Conservation (phyloP, 2,888 invertebrate genomes). For the Caenorhabditis doughertyi region DNA sequence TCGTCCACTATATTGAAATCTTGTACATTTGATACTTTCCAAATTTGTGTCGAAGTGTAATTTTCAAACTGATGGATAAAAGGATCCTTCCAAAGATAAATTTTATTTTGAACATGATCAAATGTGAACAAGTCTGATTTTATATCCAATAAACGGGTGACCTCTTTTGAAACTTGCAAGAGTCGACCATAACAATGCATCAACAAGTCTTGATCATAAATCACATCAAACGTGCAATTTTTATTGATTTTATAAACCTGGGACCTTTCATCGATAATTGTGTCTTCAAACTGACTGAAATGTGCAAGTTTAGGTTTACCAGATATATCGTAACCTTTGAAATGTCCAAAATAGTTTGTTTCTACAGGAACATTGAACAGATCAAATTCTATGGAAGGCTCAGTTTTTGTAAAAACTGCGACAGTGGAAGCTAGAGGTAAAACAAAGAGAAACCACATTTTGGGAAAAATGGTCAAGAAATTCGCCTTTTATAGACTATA, state of each 20-base stretch:
- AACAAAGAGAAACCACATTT: neutral
- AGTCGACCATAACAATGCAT: slow-evolving; percentile 6
- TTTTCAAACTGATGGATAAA: slow-evolving; percentile 1
- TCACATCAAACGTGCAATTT: slow-evolving; percentile 3
- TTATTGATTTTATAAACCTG: slow-evolving; percentile 5
- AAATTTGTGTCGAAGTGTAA: neutral
- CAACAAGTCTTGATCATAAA: neutral
- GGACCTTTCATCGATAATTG: slow-evolving; percentile 1
- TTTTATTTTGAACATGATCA: slow-evolving; percentile 4
- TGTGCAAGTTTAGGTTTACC: neutral
- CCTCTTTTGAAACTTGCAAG: neutral
- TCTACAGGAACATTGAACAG: slow-evolving; percentile 2
- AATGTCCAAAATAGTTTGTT: slow-evolving; percentile 1
- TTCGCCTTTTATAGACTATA: slow-evolving; percentile 9
- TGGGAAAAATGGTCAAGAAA: too few relatives aligned
- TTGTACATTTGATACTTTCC: neutral
- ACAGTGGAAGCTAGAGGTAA: neutral
- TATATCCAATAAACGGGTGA: neutral
- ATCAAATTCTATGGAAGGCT: neutral
- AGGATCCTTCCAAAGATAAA: slow-evolving; percentile 5
- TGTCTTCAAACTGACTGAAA: slow-evolving; percentile 13
- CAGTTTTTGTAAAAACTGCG: slow-evolving; percentile 1
- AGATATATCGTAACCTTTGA: neutral
- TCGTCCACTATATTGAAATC: slow-evolving; percentile 1
- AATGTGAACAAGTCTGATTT: slow-evolving; percentile 14